Base-by-base conservation (phyloP, 2,888 invertebrate genomes). In the Caenorhabditis sp. region DNA sequence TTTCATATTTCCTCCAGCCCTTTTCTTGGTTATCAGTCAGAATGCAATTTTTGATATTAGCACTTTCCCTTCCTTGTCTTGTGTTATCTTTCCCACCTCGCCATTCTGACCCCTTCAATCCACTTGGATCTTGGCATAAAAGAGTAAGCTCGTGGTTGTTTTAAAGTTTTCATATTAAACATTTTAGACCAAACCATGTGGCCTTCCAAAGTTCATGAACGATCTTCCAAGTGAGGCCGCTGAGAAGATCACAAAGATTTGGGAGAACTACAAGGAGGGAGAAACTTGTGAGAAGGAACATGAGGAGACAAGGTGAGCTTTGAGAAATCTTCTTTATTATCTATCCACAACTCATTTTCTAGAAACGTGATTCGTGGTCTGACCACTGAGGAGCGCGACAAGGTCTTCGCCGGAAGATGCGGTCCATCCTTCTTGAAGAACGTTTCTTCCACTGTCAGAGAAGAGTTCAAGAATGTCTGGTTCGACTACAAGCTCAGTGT, bases 361-460 rank as follows among this genome's bases (percentile, higher is more conserved):
- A 87, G 89, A 41, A 77, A 82, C 72, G 61, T 89, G 31, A 74
- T 89, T 16, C 81, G 84, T 26, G 76, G 81, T n/a, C 70, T 89
- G 8, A 85, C 88, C 22, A 86, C 87, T n/a, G 88, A 88, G 16
- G 85, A 87, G n/a, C 84, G 89, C 6, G 85, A 88, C 73, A 86
- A 86, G 79, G 80, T 90, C 35, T 91, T 91, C 85, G 87, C 90
- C 35, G 91, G 90, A 64, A 87, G 86, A 31, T 91, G 91, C 72
- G 91, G 91, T 41, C 91, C 91, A 14, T 85, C 88, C 1, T 91
- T 91, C 85, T 80, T 91, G 44, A 87, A 89, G 26, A 87, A 88
- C 49, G 87, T 88, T 49, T 87, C 89, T 7, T 69, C 80, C 26
- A 80, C 86, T 12, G 84, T 89, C 44, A 80, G 89, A 51, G 84